Percentiles rank a stretch among this genome's conserved stretches.
These are phyloP conservation scores for Lates japonicus DNA, from an alignment of 2,797 vertebrate genomes.

Conservation along the genomic window DNA sequence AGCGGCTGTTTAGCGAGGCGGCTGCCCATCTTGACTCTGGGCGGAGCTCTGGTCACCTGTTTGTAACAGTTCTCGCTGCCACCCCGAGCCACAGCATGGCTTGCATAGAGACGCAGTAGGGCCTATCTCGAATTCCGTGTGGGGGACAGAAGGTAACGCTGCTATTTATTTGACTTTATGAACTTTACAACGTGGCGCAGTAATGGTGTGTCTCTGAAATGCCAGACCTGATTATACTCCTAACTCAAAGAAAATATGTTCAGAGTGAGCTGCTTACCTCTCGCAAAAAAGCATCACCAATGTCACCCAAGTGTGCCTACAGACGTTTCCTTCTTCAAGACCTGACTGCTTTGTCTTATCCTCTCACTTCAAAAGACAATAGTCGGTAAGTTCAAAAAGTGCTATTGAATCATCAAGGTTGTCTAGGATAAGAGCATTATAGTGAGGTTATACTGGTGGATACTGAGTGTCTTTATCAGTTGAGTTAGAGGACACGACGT, in stretches of 20 bases:
- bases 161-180: conserved; percentile 54
- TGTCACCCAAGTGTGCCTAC: conserved; percentile 71
- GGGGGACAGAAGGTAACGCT: conserved; percentile 7
- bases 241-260: conserved; percentile 46
- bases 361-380: conserved; percentile 53
- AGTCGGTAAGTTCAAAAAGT: conserved; percentile 65
- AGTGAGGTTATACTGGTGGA: conserved; percentile 57
- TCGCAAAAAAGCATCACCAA: conserved; percentile 58
- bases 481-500: conserved; percentile 74
- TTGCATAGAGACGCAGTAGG: conserved; percentile 95
- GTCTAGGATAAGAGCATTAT: conserved; percentile 70
- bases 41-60: conserved; percentile 93
- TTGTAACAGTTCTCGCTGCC: conserved; percentile 96
- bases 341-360: conserved; percentile 46
- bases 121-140: conserved; percentile 92
- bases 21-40: conserved; percentile 89
- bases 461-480: conserved; percentile 74
- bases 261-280: conserved; percentile 33
- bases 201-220: conserved; percentile 17
- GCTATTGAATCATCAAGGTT: conserved; percentile 77
- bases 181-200: conserved; percentile 45
- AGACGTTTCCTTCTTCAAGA: conserved; percentile 53
- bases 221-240: conserved; percentile 38
- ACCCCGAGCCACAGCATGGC: conserved; percentile 97
- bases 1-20: conserved; percentile 90